Evolutionary conservation across 2,113 vertebrate genomes (phyloP).

Genomic region (Mastomys natalensis): DNA sequence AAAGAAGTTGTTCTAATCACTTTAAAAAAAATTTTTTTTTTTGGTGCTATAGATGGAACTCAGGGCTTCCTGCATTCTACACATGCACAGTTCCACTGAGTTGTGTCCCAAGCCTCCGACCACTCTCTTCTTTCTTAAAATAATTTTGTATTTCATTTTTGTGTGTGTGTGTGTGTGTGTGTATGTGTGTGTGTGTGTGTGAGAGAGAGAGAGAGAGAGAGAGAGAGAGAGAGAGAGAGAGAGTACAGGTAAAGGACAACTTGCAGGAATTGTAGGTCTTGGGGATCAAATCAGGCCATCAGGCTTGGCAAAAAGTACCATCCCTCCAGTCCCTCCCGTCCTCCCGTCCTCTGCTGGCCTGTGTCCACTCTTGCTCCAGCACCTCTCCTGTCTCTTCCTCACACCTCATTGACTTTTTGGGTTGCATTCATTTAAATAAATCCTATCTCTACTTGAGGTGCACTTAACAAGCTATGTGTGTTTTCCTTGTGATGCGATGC

Average conservation of each 20-base stretch:
- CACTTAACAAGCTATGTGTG: neutral
- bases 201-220: neutral
- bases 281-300: neutral
- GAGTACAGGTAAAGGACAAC: neutral
- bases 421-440: slow-evolving; percentile 12
- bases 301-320: no score
- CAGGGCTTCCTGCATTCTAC: neutral
- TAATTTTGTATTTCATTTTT: neutral
- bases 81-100: neutral
- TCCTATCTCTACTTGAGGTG: neutral
- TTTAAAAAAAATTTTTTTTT: no score
- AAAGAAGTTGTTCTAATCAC: neutral
- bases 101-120: neutral
- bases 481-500: neutral
- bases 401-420: neutral
- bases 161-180: neutral
- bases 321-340: no score
- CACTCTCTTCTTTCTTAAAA: neutral
- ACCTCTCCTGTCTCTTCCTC: neutral
- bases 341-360: neutral
- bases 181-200: neutral
- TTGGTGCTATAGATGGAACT: neutral
- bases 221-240: no score
- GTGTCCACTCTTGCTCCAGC: neutral
- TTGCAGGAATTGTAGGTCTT: neutral